Evolutionary conservation across 1,140 invertebrate genomes (phyloP).

Genomic region (Micrasema minimum): DNA sequence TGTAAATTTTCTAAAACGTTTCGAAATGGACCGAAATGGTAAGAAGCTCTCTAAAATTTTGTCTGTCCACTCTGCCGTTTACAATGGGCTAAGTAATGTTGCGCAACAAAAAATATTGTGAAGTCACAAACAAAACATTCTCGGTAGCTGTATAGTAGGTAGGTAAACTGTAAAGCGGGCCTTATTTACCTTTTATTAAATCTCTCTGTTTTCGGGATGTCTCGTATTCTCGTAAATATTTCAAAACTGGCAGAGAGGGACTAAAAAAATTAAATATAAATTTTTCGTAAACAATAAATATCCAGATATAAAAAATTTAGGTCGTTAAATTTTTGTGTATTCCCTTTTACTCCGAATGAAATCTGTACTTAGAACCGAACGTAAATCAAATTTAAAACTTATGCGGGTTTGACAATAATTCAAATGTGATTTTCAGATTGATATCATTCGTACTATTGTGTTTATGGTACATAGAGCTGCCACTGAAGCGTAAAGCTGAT

Average conservation of each 20-base stretch:
- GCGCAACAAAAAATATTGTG: slow-evolving; percentile 10
- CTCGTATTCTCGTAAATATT: slow-evolving; percentile 23
- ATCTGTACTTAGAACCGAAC: neutral
- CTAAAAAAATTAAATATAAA: neutral
- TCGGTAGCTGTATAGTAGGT: slow-evolving; percentile 10
- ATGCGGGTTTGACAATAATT: neutral
- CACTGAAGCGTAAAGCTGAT: too few relatives aligned
- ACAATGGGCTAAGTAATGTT: slow-evolving; percentile 6
- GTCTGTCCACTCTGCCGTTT: too few relatives aligned
- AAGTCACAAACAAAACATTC: slow-evolving; percentile 18
- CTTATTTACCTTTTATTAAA: slow-evolving; percentile 32
- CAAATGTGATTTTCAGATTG: too few relatives aligned
- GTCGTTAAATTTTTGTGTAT: neutral
- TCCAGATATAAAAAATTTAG: neutral
- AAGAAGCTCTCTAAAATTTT: too few relatives aligned
- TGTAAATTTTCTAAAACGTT: too few relatives aligned
- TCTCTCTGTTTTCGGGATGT: slow-evolving; percentile 13
- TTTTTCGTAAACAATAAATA: neutral
- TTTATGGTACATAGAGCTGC: too few relatives aligned
- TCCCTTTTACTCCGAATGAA: neutral
- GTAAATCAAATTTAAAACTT: neutral
- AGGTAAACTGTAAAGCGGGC: slow-evolving; percentile 14
- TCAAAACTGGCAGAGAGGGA: neutral
- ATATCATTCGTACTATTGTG: too few relatives aligned
- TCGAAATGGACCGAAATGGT: too few relatives aligned